phyloP scores from a whole-genome alignment of 2,113 vertebrate species.

The Centrocercus urophasianus region DNA sequence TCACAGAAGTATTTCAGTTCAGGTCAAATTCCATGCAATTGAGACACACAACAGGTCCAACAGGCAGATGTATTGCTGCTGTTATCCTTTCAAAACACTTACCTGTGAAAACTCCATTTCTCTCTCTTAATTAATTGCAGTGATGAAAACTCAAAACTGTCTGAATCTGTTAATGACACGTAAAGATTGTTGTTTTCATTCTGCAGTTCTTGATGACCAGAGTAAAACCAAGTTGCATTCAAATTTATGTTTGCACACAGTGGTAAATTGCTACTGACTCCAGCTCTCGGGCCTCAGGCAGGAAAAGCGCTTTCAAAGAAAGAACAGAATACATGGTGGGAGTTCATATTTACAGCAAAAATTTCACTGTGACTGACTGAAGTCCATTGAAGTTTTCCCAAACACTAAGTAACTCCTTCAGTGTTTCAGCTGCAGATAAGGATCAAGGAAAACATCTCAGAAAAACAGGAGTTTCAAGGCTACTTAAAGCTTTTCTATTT shows the following conservation, averaged over 20 bases:
- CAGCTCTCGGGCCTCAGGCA: not conserved
- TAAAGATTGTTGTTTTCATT: not conserved
- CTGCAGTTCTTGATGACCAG: not conserved
- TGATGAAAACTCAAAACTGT: not conserved
- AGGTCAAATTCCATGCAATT: not conserved
- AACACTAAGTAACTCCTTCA: not conserved
- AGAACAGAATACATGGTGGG: not conserved
- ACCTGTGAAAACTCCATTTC: not conserved
- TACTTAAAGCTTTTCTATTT: not conserved
- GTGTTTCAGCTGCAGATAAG: not conserved
- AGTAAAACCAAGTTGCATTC: not conserved
- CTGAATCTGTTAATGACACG: not conserved
- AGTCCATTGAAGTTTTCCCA: not conserved
- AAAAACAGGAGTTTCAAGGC: not conserved
- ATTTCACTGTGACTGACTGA: not conserved
- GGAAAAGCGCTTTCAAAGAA: not conserved
- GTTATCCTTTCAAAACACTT: constrained; percentile 4
- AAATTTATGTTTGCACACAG: not conserved
- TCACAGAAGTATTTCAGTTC: not conserved
- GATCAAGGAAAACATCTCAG: not conserved
- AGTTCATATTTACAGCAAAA: not conserved
- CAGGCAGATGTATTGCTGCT: not conserved
- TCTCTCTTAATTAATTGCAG: not conserved
- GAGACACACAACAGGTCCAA: not conserved
- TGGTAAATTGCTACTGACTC: not conserved